Evolutionary conservation across 2,888 invertebrate genomes (phyloP), one percentile per base, ranked within the genome.

Genomic region (Eumerus sabulonum): DNA sequence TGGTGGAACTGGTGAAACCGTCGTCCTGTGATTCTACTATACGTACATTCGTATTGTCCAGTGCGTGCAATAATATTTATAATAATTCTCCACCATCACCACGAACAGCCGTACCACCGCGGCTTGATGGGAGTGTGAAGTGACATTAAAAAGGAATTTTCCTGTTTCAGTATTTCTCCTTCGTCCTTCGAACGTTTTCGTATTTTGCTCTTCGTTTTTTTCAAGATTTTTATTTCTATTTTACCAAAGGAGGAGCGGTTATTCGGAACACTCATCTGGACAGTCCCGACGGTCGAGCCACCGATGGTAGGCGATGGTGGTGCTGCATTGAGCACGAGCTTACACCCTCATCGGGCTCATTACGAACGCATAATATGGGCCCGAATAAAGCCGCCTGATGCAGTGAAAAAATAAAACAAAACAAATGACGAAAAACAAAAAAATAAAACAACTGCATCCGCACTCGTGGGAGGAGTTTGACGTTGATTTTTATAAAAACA

Each of bases 271-370:
- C 57, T 53, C 63, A 47, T 45, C 60, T 45, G 27, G 66, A 60
- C 50, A 59, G 53, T 57, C 27, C 40, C 66, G 47, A 53, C 72
- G 62, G 62, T 7, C 27, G 7, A 27, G 27, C 27, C 27, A 27
- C 7, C 3, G 7, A 27, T 27, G 7, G 27, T 27, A 27, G 27
- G 27, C 7, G 27, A 7, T 27, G 7, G 27, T 27, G 27, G 27
- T 27, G 7, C 7, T 27, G 27, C 27, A 2, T 2, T 7, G 27
- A 27, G 27, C 7, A 4, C 27, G 27, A 27, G 27, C 27, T 27
- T 77, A 57, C 77, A 73, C 73, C 73, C 77, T 77, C 77, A 77
- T 77, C 73, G 77, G 77, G 77, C 77, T 77, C 77, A 77, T 77
- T 77, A 77, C 77, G 63, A 77, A 77, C 77, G 77, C 77, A 77